Conservation (phyloP, 2,797 vertebrate species). For the Diceros bicornis region DNA sequence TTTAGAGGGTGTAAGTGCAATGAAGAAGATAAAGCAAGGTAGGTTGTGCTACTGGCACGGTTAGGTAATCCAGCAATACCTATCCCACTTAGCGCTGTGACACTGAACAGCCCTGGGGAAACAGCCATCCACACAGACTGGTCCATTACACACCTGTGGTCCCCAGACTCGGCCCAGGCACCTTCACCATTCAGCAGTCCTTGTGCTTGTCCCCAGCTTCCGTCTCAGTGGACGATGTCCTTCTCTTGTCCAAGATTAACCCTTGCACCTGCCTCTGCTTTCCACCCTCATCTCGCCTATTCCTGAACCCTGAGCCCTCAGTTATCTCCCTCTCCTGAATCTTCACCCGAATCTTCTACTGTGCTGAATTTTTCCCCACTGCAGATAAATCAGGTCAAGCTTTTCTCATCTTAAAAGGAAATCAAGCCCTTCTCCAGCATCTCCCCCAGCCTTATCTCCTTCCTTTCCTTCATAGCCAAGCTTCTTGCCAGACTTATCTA, state of each 20-base stretch:
- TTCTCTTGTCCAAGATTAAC: not conserved
- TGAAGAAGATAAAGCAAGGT: not conserved
- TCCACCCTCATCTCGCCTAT: not conserved
- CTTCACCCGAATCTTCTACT: not conserved
- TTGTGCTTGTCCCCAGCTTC: not conserved
- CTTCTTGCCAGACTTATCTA: not conserved
- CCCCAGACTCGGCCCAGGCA: not conserved
- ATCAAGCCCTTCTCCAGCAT: not conserved
- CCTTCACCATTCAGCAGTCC: not conserved
- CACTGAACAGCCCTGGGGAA: fast-evolving
- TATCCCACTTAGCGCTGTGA: fast-evolving
- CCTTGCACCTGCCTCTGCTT: not conserved
- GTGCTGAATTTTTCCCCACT: not conserved
- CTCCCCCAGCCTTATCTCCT: not conserved
- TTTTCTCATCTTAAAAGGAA: not conserved
- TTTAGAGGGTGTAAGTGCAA: not conserved
- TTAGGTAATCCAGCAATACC: not conserved
- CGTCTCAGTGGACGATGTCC: not conserved
- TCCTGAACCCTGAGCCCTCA: not conserved
- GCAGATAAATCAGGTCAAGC: not conserved
- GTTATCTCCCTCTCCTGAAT: not conserved
- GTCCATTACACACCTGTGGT: fast-evolving
- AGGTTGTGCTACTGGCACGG: not conserved
- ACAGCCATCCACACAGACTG: not conserved
- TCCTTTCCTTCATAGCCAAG: not conserved